These are phyloP conservation scores for Opisthocomus hoazin DNA, from an alignment of 2,113 vertebrate species.

Conservation along the genomic window DNA sequence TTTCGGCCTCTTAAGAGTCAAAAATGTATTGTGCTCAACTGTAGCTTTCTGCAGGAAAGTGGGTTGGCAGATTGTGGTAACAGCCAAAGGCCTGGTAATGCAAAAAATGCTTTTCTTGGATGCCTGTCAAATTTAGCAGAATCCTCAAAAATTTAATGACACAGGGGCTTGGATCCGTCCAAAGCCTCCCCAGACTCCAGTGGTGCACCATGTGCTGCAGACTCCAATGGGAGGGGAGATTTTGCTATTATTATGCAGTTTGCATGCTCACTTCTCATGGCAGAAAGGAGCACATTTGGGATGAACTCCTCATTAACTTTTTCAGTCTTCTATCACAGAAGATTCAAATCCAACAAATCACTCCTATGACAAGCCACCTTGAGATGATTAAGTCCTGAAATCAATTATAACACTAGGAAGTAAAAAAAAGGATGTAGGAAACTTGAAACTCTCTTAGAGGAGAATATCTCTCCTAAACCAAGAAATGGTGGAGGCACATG, in stretches of 20 bases:
- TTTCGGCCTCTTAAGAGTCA: background rate
- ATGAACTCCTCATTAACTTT: background rate
- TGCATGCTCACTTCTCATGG: background rate
- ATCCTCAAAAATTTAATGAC: background rate
- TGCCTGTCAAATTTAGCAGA: background rate
- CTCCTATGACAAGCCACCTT: background rate
- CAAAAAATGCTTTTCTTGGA: background rate
- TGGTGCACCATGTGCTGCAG: background rate
- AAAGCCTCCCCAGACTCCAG: background rate
- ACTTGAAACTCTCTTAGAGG: background rate
- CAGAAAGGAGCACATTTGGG: background rate
- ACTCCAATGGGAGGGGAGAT: accelerated
- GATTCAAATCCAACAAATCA: background rate
- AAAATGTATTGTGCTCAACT: background rate
- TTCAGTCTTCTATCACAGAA: background rate
- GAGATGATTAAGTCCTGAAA: background rate
- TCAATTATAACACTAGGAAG: background rate
- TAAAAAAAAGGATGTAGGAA: background rate
- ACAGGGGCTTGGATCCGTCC: background rate
- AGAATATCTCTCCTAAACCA: background rate
- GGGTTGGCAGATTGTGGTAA: background rate
- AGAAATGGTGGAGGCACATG: background rate
- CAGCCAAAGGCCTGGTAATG: background rate
- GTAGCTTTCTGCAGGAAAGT: background rate
- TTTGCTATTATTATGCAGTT: background rate